Base-by-base conservation (phyloP, 1,140 invertebrate species). In the Zophobas atratus region DNA sequence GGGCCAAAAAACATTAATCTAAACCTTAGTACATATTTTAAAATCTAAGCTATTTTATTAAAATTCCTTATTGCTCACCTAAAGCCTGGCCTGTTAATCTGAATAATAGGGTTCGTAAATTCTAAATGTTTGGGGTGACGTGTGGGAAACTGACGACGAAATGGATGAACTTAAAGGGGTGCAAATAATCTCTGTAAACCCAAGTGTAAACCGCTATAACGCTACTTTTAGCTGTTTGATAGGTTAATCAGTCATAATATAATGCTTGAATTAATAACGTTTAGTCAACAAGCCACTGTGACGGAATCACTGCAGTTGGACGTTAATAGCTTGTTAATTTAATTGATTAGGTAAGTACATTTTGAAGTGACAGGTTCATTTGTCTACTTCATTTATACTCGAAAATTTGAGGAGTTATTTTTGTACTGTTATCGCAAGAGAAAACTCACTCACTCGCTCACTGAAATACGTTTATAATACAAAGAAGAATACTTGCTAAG, bases 181-280 rank as follows among this genome's bases (percentile, higher is more conserved):
- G 67, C 35, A 35, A 73, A 49, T 77, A 78, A 78, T 74, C 55
- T 20, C 6, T 78, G 77, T 78, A 78, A 75, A 78, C 2, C 71
- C 72, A 41, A 78, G 77, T 78, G 72, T 76, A 78, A 78, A 78
- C 72, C 71, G 60, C 71, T 75, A 57, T 49, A 78, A 70, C 77
- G 73, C 70, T 71, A 57, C 53, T 75, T 80, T 77, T 46, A 75
- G 73, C 63, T 74, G 43, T 78, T 76, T 80, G 81, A 80, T 73
- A 77, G 82, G 77, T 79, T 82, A 81, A 83, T 83, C 82, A 82
- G 80, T 83, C 82, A 83, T 82, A 76, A 75, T 78, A 77, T 81
- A 77, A 81, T 77, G 79, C 74, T 67, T 67, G 77, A 80, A 80
- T 83, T 83, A 83, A 83, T 80, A 80, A 77, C 77, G 71, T 63